These are phyloP conservation scores for Rhombomys opimus DNA, from an alignment of 2,113 vertebrate species.

Conservation along the genomic window DNA sequence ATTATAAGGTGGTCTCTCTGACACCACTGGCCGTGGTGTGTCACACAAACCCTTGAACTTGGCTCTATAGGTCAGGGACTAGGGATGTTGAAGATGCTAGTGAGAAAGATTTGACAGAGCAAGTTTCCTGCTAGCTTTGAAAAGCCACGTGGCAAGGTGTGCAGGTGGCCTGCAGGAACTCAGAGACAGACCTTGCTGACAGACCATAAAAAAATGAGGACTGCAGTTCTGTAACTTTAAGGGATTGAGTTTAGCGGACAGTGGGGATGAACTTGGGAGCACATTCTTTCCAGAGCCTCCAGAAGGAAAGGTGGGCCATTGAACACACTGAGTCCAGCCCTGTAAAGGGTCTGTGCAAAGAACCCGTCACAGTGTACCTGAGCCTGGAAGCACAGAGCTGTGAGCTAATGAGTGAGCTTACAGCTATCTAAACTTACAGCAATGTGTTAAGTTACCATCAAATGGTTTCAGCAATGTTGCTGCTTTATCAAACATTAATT, in stretches of 20 bases:
- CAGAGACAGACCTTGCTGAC: neutral
- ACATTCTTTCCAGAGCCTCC: neutral
- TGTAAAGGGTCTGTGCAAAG: neutral
- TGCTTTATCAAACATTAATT: neutral
- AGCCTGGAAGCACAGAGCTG: neutral
- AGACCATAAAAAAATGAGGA: neutral
- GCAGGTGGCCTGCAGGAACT: neutral
- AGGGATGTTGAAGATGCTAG: neutral
- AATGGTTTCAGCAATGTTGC: neutral
- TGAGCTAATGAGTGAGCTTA: neutral
- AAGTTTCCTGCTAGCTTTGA: neutral
- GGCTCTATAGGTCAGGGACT: neutral
- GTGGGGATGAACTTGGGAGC: neutral
- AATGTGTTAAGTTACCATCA: neutral
- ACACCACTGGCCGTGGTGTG: neutral
- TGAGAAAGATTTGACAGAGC: neutral
- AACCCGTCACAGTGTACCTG: neutral
- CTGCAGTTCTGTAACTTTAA: neutral
- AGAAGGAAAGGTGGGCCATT: neutral
- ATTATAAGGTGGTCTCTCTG: neutral
- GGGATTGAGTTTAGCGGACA: neutral
- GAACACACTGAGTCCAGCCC: neutral
- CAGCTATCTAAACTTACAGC: neutral
- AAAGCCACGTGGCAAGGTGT: neutral
- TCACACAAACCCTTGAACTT: conserved; percentile 18